phyloP scores from a whole-genome alignment of 2,888 invertebrate genomes.

The Macaria liturata region DNA sequence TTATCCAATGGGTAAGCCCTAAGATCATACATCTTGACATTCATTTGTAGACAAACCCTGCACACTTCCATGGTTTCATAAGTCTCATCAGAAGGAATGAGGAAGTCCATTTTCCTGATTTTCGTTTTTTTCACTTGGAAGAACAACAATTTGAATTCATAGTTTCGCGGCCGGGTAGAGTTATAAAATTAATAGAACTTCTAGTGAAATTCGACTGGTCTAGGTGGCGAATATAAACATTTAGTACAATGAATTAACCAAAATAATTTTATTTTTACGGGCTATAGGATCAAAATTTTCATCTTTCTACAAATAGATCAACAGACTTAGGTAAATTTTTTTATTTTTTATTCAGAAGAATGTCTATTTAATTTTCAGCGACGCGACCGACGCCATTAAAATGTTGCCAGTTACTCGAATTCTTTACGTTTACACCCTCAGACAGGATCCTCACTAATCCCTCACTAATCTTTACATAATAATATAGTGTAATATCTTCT shows the following conservation, averaged over 20 bases:
- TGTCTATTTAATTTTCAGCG: not conserved
- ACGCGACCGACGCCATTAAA: constrained; percentile 15
- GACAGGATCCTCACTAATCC: no score
- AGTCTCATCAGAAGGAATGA: constrained; percentile 4
- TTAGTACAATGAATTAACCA: not conserved
- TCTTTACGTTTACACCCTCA: no score
- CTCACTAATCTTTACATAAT: no score
- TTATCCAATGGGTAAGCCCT: constrained; percentile 52
- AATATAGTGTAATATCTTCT: no score
- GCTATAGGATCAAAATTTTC: not conserved
- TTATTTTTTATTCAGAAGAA: not conserved
- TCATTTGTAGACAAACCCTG: constrained; percentile 62
- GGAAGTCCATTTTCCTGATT: constrained; percentile 45
- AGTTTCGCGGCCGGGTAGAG: constrained; percentile 63
- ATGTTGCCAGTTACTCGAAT: no score
- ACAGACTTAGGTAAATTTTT: not conserved
- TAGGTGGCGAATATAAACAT: constrained; percentile 3
- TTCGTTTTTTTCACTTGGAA: constrained; percentile 19
- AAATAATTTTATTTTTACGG: not conserved
- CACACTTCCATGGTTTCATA: constrained; percentile 58
- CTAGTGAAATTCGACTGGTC: constrained; percentile 34
- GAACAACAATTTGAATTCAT: constrained; percentile 44
- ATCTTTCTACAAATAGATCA: not conserved
- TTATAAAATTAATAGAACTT: constrained; percentile 72
- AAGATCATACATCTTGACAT: constrained; percentile 61